phyloP scores from a whole-genome alignment of 2,797 vertebrate species.

The Chelon auratus region DNA sequence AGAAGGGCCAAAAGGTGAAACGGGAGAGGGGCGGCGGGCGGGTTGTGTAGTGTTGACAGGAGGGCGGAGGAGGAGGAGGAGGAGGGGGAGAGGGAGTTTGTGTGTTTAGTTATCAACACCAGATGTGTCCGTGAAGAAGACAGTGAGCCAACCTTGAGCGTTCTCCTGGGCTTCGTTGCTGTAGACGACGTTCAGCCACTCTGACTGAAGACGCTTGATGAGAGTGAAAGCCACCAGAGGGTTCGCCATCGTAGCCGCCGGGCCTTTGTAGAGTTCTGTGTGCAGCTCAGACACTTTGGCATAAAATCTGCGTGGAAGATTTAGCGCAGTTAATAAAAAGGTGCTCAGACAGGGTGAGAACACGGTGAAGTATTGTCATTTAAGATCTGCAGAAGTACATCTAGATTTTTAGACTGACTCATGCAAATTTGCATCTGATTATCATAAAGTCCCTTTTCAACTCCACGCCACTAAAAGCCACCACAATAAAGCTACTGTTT shows the following conservation, averaged over 20 bases:
- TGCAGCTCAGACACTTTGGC: constrained; percentile 88
- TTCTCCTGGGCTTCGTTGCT: constrained; percentile 88
- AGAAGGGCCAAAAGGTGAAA: constrained; percentile 53
- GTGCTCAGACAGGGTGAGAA: too few species aligned
- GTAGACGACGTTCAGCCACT: constrained; percentile 91
- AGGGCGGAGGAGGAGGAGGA: background rate
- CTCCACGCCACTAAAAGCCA: constrained; percentile 3
- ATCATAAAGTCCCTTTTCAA: constrained; percentile 10
- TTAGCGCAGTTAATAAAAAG: background rate
- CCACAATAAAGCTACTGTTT: constrained; percentile 2
- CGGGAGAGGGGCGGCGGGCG: constrained; percentile 6
- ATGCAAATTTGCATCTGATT: background rate
- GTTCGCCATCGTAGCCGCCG: constrained; percentile 82
- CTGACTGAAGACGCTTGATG: constrained; percentile 92
- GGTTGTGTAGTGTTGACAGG: constrained; percentile 33
- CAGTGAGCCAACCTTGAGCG: constrained; percentile 81
- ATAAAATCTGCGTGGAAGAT: constrained; percentile 87
- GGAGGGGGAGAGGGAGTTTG: background rate
- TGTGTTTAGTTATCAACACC: constrained; percentile 46
- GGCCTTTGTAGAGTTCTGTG: constrained; percentile 73
- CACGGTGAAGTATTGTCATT: too few species aligned
- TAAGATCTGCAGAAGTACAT: too few species aligned
- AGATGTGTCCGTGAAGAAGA: constrained; percentile 51
- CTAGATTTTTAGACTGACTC: background rate
- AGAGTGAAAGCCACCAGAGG: constrained; percentile 92